Base-by-base conservation (phyloP, 1,140 invertebrate species). In the Hylyphantes graminicola region DNA sequence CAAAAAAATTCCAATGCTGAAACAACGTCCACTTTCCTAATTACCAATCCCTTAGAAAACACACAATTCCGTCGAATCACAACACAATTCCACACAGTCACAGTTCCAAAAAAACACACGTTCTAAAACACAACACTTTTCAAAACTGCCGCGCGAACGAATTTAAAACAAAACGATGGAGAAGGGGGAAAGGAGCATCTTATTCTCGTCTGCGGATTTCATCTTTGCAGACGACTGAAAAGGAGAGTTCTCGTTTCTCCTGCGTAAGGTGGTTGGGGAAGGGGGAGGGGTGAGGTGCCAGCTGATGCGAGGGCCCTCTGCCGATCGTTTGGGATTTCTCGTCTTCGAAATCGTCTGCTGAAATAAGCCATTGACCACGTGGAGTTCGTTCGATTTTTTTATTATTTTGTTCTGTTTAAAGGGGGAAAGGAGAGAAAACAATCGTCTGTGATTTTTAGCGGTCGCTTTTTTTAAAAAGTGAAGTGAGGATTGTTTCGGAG, bases 321-420 rank as follows among this genome's bases (percentile, higher is more conserved):
- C 68, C 78, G 78, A 81, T 81, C 78, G 68, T 81, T 81, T 64
- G 65, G 17, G 57, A 67, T 67, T 63, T 67, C 54, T 55, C 67
- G 72, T 68, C 73, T 73, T 19, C 53, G 50, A 68, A 72, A 67
- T 67, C 78, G 72, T 57, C 78, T 73, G 35, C 35, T 48, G 64
- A 81, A 81, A 81, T 68, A 81, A 81, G 78, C 78, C 68, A 81
- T 54, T 55, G 65, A 81, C 78, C 78, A 81, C 78, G 78, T 81
- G 78, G 78, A 73, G 55, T 72, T 81, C 64, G 50, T n/a, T 81
- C 73, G 64, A n/a, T 21, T 64, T 75, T 48, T 57, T 78, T 35
- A 35, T 53, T 78, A 65, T 76, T 76, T 76, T 53, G 15, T 64
- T 53, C 9, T 50, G 67, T 19, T 70, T 70, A 13, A 19, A 35